Conservation (phyloP, 2,888 invertebrate genomes). For the Polydrusus pterygomalis region DNA sequence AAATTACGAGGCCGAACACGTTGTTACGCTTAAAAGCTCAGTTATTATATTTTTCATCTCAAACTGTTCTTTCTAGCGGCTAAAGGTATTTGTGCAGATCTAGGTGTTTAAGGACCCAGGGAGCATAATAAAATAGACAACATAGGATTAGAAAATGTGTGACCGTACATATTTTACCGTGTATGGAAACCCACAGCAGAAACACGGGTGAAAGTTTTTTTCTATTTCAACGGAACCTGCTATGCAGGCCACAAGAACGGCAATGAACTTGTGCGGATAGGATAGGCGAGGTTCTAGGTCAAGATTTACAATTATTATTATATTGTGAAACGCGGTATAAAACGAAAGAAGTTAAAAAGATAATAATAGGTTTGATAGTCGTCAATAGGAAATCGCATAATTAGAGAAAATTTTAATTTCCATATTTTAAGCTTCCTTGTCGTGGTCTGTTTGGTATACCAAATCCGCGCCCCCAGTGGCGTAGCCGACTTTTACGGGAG, state of each 20-base stretch:
- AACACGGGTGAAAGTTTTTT: slow-evolving; percentile 35
- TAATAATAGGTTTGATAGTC: neutral
- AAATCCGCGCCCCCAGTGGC: neutral
- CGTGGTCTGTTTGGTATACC: neutral
- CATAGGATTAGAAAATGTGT: too few relatives aligned
- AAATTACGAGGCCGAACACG: too few relatives aligned
- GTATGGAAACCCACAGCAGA: neutral
- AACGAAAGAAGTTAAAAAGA: neutral
- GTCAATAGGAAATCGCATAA: too few relatives aligned
- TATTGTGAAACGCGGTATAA: neutral
- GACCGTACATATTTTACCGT: neutral
- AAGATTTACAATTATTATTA: neutral
- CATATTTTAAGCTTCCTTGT: neutral
- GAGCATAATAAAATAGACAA: too few relatives aligned
- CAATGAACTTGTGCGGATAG: slow-evolving; percentile 28
- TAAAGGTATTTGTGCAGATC: too few relatives aligned
- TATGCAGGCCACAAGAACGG: slow-evolving; percentile 21
- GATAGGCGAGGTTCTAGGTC: slow-evolving; percentile 2
- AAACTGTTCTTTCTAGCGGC: too few relatives aligned
- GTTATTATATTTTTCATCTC: too few relatives aligned
- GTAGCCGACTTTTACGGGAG: too few relatives aligned
- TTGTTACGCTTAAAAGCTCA: too few relatives aligned
- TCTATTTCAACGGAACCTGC: slow-evolving; percentile 36
- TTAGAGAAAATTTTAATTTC: neutral
- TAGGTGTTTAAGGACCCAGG: too few relatives aligned